Base-by-base conservation (phyloP, 2,113 vertebrate species). In the Zeus faber region DNA sequence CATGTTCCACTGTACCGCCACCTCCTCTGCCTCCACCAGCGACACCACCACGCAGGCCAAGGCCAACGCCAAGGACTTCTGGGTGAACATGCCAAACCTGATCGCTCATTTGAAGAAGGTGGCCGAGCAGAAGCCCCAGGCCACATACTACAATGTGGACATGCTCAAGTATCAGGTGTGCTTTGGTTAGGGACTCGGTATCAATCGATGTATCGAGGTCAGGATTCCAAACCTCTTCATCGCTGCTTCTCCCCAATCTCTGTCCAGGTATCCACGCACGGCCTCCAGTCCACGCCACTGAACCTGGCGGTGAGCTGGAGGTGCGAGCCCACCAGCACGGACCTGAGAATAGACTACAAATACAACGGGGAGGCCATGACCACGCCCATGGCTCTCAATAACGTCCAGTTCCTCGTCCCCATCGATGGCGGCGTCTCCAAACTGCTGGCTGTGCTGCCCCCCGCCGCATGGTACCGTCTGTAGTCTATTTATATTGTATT, bases 61-160 rank as follows among this genome's bases (percentile, higher is more conserved):
- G 57, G 70, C 89, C 68, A 90, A 76, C 65, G 72, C 88, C 18
- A 98, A 95, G 88, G 93, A 98, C 86, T 99, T 99, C 89, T 99
- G 96, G 97, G 96, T 99, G 76, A 99, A 99, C 79, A 99, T 99
- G 97, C 94, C 95, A 89, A 98, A 95, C 80, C 85, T 99, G 83
- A 98, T 98, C 89, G 87, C 89, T 50, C 96, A 99, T 65, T 81
- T 98, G 48, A 99, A 98, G 86, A 99, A 99, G 85, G 96, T 99
- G 57, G 91, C 97, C 0, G 97, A 99, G 77, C 97, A 98, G 88
- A 99, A 98, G 66, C 96, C 97, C 1, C 95, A 97, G 65, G 97
- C 97, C 45, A 98, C 97, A 1, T 99, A 99, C 87, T 99, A 99
- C 76, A 99, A 99, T 14, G 97, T 99, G 82, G 97, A 99, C 81